A percentile compares a stretch with the other conserved stretches of the same genome.
Evolutionary conservation across 2,888 invertebrate genomes (phyloP).

Genomic region (Phaedon cochleariae): DNA sequence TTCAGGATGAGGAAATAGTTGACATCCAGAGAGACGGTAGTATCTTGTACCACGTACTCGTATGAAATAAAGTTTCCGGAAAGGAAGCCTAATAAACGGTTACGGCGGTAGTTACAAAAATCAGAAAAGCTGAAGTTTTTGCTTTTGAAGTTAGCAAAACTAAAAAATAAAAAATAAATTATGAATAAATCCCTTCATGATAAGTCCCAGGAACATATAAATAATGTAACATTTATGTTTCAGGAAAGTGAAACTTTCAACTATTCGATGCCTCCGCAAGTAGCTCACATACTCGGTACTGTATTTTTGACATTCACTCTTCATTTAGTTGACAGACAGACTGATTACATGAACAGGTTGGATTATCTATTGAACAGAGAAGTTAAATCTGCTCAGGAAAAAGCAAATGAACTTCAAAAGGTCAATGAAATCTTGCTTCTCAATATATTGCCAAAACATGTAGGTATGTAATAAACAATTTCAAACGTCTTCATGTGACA

Average conservation of each 20-base stretch:
- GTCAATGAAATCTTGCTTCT: slow-evolving; percentile 89
- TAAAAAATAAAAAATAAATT: too few species aligned
- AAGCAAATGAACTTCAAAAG: slow-evolving; percentile 84
- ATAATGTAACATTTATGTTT: neutral
- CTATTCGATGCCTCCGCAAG: slow-evolving; percentile 71
- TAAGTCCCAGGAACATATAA: neutral
- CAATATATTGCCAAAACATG: slow-evolving; percentile 93
- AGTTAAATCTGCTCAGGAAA: slow-evolving; percentile 80
- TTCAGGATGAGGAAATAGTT: too few species aligned
- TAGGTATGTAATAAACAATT: slow-evolving; percentile 74
- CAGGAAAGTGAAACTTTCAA: slow-evolving; percentile 75
- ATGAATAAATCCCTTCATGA: too few species aligned
- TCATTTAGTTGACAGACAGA: slow-evolving; percentile 86
- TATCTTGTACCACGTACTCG: too few species aligned
- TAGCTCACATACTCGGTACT: slow-evolving; percentile 79
- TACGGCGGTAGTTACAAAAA: too few species aligned
- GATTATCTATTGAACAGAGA: slow-evolving; percentile 84
- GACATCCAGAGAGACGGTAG: too few species aligned
- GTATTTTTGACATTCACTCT: slow-evolving; percentile 78
- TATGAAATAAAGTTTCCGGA: too few species aligned
- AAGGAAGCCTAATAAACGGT: too few species aligned
- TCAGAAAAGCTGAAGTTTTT: too few species aligned
- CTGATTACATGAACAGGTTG: slow-evolving; percentile 87
- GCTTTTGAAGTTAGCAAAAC: too few species aligned
- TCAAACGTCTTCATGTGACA: too few species aligned